These are phyloP conservation scores for Apodemia hepburni DNA, from an alignment of 2,888 invertebrate genomes.

Conservation along the genomic window DNA sequence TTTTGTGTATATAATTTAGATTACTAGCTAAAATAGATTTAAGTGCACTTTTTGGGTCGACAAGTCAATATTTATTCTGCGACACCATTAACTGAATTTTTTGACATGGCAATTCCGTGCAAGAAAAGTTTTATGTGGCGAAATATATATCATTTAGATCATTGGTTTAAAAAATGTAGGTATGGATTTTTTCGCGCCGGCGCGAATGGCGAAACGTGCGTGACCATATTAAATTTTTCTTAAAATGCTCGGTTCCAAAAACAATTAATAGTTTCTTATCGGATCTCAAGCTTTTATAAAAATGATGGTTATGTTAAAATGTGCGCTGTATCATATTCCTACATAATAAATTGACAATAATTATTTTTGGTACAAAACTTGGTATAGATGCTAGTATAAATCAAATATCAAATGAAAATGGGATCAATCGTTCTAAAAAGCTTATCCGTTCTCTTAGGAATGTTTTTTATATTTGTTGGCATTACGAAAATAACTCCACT, in stretches of 20 bases:
- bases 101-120: background rate
- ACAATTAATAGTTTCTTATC: background rate
- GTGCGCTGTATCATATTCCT: background rate
- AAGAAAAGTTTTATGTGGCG: conserved; percentile 12
- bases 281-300: background rate
- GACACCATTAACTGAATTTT: background rate
- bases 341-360: background rate
- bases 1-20: too few relatives aligned
- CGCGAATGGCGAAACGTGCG: conserved; percentile 56
- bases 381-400: background rate
- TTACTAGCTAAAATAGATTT: too few relatives aligned
- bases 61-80: too few relatives aligned
- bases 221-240: background rate
- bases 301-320: conserved; percentile 1
- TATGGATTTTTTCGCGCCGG: conserved; percentile 78
- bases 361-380: background rate
- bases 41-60: too few relatives aligned
- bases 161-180: conserved; percentile 28
- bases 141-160: conserved; percentile 24
- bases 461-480: conserved; percentile 97
- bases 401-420: conserved; percentile 44
- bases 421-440: conserved; percentile 92
- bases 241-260: background rate
- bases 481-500: conserved; percentile 94
- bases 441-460: conserved; percentile 93